Conservation (phyloP, 2,113 vertebrate species). For the Abramis brama region DNA sequence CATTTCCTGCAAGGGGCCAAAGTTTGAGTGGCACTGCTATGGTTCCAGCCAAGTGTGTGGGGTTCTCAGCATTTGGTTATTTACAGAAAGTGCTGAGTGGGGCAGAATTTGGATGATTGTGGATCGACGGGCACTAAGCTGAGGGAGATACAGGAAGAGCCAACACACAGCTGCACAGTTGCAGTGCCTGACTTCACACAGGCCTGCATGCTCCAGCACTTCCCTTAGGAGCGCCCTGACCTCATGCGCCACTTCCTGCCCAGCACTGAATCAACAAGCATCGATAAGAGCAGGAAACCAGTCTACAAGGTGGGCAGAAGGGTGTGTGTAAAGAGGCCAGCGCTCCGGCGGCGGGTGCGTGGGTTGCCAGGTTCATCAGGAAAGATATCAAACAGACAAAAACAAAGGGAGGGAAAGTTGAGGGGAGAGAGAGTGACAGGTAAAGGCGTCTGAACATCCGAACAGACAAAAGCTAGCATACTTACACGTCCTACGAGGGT, state of each 20-base stretch:
- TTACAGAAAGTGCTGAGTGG: constrained; percentile 52
- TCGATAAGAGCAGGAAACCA: constrained; percentile 48
- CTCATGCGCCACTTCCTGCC: constrained; percentile 48
- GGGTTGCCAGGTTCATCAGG: constrained; percentile 42
- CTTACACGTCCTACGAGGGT: background rate
- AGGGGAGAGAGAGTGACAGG: constrained; percentile 25
- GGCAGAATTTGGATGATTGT: constrained; percentile 25
- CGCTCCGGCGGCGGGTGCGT: constrained; percentile 7
- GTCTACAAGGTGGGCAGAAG: background rate
- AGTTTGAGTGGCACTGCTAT: constrained; percentile 40
- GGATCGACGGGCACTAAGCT: background rate
- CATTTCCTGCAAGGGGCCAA: constrained; percentile 38
- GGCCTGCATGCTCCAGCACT: constrained; percentile 50
- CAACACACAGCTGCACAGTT: constrained; percentile 40
- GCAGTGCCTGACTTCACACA: constrained; percentile 39
- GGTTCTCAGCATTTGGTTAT: constrained; percentile 47
- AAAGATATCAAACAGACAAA: constrained; percentile 36
- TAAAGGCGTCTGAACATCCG: constrained; percentile 41
- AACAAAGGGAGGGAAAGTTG: constrained; percentile 3
- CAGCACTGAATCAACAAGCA: constrained; percentile 52
- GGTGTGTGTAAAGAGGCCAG: background rate
- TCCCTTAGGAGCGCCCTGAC: constrained; percentile 50
- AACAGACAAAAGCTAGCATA: constrained; percentile 28
- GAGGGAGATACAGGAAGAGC: constrained; percentile 43
- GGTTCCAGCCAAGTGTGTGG: constrained; percentile 28